phyloP scores from a whole-genome alignment of 2,113 vertebrate genomes.

The Mobula birostris region DNA sequence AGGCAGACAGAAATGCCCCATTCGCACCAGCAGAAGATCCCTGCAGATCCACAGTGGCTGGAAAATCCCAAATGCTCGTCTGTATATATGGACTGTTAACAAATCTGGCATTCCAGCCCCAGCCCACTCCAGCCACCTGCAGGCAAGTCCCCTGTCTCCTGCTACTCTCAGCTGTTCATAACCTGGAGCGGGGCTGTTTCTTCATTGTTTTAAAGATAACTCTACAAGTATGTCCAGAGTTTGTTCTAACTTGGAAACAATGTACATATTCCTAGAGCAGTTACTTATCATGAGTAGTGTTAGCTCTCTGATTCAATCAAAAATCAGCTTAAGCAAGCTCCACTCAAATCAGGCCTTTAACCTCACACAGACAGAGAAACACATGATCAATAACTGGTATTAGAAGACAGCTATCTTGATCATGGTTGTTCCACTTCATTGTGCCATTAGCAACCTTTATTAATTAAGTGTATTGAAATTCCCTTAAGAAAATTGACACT shows the following conservation, averaged over 20 bases:
- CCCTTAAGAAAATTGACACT: neutral
- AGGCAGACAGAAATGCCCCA: too few species aligned
- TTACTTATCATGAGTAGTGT: neutral
- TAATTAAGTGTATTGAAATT: neutral
- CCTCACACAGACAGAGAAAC: neutral
- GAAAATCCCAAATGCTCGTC: too few species aligned
- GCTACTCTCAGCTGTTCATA: too few species aligned
- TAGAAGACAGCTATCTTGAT: neutral
- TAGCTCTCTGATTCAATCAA: neutral
- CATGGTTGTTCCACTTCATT: neutral
- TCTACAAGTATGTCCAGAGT: neutral
- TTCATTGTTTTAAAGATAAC: too few species aligned
- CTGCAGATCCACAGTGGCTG: too few species aligned
- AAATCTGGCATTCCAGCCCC: too few species aligned
- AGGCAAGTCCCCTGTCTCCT: too few species aligned
- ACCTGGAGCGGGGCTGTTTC: too few species aligned
- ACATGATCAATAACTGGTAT: neutral
- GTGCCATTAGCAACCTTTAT: neutral
- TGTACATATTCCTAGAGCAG: neutral
- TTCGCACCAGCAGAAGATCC: too few species aligned
- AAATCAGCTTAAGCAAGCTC: neutral
- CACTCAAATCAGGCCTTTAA: neutral
- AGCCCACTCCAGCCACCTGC: too few species aligned
- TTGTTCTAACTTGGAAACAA: neutral
- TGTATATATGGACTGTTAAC: too few species aligned